Evolutionary conservation across 2,888 invertebrate genomes (phyloP), one percentile per base, ranked within the genome.

Genomic region (Xestia xanthographa): DNA sequence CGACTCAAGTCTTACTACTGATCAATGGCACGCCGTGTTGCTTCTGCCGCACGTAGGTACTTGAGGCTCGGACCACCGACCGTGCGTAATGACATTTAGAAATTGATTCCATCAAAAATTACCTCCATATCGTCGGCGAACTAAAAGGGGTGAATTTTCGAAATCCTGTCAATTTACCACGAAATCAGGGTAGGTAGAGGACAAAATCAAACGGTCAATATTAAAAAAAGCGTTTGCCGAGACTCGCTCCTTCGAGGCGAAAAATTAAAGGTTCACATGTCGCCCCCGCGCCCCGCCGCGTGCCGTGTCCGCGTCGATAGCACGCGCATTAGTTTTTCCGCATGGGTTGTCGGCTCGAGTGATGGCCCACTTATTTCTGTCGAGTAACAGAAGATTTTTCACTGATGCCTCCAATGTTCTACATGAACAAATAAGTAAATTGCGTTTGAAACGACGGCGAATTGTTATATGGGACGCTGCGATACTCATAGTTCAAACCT

Each of bases 211-310:
- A 91, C 87, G 89, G 85, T 86, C 80, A 88, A 90, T 92, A 92
- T 92, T 91, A 92, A 91, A 78, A 91, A 92, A 91, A 90, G 86
- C 87, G 87, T 86, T 84, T 79, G 75, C 62, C 62, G 79, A 83
- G 87, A 79, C 85, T 77, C 86, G 84, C 86, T 88, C 84, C 91
- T 92, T 79, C 91, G 91, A 93, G 90, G 92, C 94, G 94, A 92
- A 91, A 94, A 93, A 94, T 93, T 92, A 92, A 92, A 92, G 93
- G 91, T 87, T 86, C 88, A 87, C 89, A 88, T 90, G 91, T 89
- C 41, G 8, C 38, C 38, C 62, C 41, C 17, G 12, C 53, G 5
- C 53, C n/a, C n/a, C 26, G 17, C 56, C 14, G 6, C 17, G 29
- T 9, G 17, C 58, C 17, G 83, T 41, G 63, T 63, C 87, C 86